phyloP scores from a whole-genome alignment of 2,888 invertebrate genomes.

The Strigamia transsilvanica region DNA sequence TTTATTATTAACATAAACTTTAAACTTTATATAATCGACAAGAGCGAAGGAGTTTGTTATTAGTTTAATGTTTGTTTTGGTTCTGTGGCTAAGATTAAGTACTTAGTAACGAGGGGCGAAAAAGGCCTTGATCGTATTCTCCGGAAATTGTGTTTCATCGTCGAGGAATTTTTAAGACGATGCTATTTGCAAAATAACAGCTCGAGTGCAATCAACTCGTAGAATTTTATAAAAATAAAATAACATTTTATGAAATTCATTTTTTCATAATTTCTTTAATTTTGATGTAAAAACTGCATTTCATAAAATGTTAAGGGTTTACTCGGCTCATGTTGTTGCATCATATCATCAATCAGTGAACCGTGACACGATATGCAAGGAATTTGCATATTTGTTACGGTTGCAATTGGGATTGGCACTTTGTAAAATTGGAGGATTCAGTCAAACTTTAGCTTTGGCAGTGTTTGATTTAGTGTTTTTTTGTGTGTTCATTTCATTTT shows the following conservation, averaged over 20 bases:
- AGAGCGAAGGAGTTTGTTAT: neutral
- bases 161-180: neutral
- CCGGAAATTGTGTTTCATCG: neutral
- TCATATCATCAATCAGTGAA: neutral
- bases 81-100: neutral
- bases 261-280: no score
- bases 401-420: conserved; percentile 6
- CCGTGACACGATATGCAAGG: neutral
- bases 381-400: neutral
- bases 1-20: neutral
- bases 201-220: neutral
- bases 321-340: neutral
- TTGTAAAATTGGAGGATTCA: conserved; percentile 8
- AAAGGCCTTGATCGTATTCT: neutral
- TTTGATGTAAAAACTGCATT: no score
- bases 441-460: neutral
- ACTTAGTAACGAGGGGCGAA: neutral
- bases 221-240: no score
- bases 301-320: no score
- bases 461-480: neutral
- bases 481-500: neutral
- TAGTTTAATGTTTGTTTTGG: neutral
- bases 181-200: neutral
- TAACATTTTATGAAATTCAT: no score
- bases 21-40: neutral